Evolutionary conservation across 2,888 invertebrate species (phyloP), one percentile per base, ranked within the genome.

Genomic region (Apodemia zela): DNA sequence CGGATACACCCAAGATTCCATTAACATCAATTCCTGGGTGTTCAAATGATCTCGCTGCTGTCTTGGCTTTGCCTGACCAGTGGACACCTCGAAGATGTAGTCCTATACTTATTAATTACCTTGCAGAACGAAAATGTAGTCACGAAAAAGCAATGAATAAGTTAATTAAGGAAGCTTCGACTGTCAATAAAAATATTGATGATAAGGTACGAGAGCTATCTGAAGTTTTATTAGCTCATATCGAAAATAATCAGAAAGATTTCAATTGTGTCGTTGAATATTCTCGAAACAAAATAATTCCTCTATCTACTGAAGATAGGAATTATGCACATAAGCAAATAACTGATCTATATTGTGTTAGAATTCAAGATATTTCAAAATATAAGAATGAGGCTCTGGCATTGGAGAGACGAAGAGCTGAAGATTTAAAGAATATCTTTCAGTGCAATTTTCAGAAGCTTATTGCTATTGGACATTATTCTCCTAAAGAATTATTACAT

Each of bases 321-420:
- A 74, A 78, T 57, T 67, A 73, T 42, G 77, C 78, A 15, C 63
- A 83, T 0, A 77, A 78, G 59, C 63, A 68, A 57, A 73, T 88
- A 8, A 71, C 69, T 58, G 62, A 73, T 17, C 65, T 82, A 4
- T 71, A 76, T 64, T 65, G 69, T 8, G 65, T 72, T 59, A 78
- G 80, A 47, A 63, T 80, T 25, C 71, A 78, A 59, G 74, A 80
- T 54, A 73, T 85, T 8, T 65, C 68, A 0, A 67, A 72, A 59
- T 89, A 85, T 63, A 84, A 78, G 73, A 67, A 70, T 25, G 82
- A 84, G 54, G 82, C 84, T 2, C 62, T 78, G 13, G 65, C 45
- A 13, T 67, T 88, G 47, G 89, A 90, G 72, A 78, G 75, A 65
- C 75, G 82, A 70, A 79, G 90, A 60, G 80, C 80, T n/a, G 80